A percentile compares a stretch with the other conserved stretches of the same genome.
These are phyloP conservation scores for Leptopilina syphax DNA, from an alignment of 2,888 invertebrate genomes.

Conservation along the genomic window DNA sequence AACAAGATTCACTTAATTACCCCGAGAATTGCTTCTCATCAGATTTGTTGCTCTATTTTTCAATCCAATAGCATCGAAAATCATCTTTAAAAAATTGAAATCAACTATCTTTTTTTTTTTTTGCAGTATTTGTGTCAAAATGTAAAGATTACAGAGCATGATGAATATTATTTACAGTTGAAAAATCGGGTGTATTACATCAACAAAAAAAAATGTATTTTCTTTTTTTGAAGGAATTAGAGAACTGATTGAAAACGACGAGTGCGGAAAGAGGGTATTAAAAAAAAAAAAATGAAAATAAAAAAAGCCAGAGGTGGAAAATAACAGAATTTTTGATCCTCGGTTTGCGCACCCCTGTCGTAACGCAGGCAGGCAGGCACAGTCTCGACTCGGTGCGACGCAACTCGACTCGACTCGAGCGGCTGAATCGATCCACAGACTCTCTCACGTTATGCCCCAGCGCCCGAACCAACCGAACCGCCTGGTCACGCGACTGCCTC, in stretches of 20 bases:
- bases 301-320: neutral
- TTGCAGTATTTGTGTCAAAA: too few relatives aligned
- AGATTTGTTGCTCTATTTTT: neutral
- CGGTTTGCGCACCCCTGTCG: slow-evolving; percentile 48
- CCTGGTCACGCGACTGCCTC: slow-evolving; percentile 66
- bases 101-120: too few relatives aligned
- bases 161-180: slow-evolving; percentile 25
- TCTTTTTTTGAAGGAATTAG: neutral
- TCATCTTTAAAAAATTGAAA: too few relatives aligned
- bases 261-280: neutral
- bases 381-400: slow-evolving; percentile 53
- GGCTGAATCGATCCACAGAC: slow-evolving; percentile 73
- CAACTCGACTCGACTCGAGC: slow-evolving; percentile 69
- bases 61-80: too few relatives aligned
- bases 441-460: slow-evolving; percentile 59
- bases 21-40: neutral
- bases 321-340: slow-evolving; percentile 34
- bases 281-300: slow-evolving; percentile 2
- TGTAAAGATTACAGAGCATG: neutral
- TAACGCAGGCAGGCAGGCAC: slow-evolving; percentile 34
- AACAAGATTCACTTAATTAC: slow-evolving; percentile 19
- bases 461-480: slow-evolving; percentile 61
- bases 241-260: slow-evolving; percentile 10
- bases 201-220: neutral
- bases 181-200: neutral